A percentile compares a stretch with the other conserved stretches of the same genome.
Evolutionary conservation across 2,113 vertebrate genomes (phyloP).

Genomic region (Helogale parvula): DNA sequence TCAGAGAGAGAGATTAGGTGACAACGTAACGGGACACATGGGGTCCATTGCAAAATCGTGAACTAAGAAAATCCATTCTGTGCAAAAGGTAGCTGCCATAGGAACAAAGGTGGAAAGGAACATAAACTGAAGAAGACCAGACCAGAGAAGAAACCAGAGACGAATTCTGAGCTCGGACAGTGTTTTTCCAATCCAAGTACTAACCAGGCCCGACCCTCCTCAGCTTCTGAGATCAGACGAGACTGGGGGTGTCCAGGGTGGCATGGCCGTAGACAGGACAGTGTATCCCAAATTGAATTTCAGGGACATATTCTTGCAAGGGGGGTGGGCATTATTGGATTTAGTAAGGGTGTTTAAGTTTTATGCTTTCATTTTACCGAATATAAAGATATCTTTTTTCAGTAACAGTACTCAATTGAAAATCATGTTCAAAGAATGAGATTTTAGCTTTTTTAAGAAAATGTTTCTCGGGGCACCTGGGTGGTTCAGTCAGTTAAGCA

Average conservation of each 20-base stretch:
- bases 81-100: background rate
- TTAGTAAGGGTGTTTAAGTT: background rate
- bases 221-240: too few species aligned
- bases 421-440: slow-evolving; percentile 3
- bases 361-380: background rate
- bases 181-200: too few species aligned
- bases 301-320: background rate
- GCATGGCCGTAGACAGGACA: background rate
- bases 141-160: background rate
- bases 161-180: background rate
- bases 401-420: slow-evolving; percentile 38
- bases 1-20: background rate
- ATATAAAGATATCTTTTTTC: slow-evolving; percentile 32
- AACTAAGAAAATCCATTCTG: background rate
- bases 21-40: background rate
- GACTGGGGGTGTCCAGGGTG: too few species aligned
- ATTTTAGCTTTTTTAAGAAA: slow-evolving; percentile 12
- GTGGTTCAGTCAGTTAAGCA: too few species aligned
- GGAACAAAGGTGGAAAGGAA: background rate
- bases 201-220: too few species aligned
- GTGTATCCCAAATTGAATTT: background rate
- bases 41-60: background rate
- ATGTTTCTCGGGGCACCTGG: background rate
- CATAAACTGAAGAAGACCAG: background rate
- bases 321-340: background rate